Evolutionary conservation across 1,140 invertebrate species (phyloP), one percentile per base, ranked within the genome.

Genomic region (Drosophila fuyamai): DNA sequence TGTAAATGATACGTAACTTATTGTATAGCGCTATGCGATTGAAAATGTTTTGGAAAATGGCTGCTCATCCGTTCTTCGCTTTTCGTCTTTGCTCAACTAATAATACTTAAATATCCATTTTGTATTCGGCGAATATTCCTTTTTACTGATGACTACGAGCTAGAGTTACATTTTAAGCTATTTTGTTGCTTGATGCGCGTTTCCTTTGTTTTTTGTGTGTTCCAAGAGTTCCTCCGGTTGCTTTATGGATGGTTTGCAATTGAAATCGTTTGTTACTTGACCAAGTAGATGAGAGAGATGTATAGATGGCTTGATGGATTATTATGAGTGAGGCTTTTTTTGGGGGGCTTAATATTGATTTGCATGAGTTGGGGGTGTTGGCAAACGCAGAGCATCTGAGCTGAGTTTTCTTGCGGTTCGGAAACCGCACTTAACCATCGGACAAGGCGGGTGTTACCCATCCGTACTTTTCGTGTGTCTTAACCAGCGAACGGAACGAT

Each of bases 381-480:
- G 83, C 79, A 86, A 86, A 86, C 76, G 76, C 66, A 86, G 72
- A 79, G 71, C 72, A 80, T 71, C 54, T 77, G 66, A 76, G 76
- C 81, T 43, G 54, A 46, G 74, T 23, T 62, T 14, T 41, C 56
- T 47, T 44, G 27, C n/a, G 40, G 16, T 18, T 12, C 3, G n/a
- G 14, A 7, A 5, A 5, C 29, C 4, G 7, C 3, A 10, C 56
- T 84, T 95, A 97, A 83, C 96, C 96, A 92, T 97, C 96, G n/a
- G 96, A 94, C 50, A 97, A 93, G 5, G 96, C 95, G 0, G 96
- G 96, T 16, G 96, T 97, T 9, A 97, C 96, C 97, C 97, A 97
- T 36, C 97, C 96, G 84, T 97, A 97, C 88, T 97, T 97, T 80
- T 97, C 96, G 84, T 97, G 97, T 3, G 97, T 97, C 90, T 97